A percentile compares a stretch with the other conserved stretches of the same genome.
Conservation (phyloP, 1,140 invertebrate genomes). For the Panagrolaimus sp. region DNA sequence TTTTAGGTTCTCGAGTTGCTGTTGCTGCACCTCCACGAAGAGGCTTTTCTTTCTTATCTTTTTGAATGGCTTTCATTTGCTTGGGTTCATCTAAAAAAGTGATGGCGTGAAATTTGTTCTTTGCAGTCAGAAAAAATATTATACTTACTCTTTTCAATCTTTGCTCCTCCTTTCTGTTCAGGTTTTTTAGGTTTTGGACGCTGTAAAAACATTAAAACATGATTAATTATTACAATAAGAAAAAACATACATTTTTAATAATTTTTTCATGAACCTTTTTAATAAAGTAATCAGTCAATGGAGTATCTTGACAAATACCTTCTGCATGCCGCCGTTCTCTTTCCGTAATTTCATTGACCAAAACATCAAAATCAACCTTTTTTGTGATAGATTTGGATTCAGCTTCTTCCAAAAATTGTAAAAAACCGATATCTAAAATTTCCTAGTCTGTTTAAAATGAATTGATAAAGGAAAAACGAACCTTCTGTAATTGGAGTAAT, state of each 20-base stretch:
- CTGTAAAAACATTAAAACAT: background rate
- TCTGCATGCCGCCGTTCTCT: conserved; percentile 28
- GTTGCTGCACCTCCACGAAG: too few species aligned
- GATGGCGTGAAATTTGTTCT: too few species aligned
- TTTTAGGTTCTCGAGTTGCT: too few species aligned
- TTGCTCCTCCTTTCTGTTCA: too few species aligned
- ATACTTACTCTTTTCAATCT: too few species aligned
- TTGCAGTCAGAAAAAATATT: too few species aligned
- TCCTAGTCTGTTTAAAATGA: background rate
- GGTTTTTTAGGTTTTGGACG: background rate
- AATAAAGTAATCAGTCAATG: conserved; percentile 36
- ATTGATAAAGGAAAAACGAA: too few species aligned
- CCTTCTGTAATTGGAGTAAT: conserved; percentile 14
- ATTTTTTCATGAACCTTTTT: background rate
- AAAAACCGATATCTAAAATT: conserved; percentile 41
- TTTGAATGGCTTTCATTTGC: too few species aligned
- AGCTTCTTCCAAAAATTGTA: conserved; percentile 31
- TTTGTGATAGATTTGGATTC: conserved; percentile 4
- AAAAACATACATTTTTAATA: background rate
- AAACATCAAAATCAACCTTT: conserved; percentile 36
- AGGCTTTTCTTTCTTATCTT: too few species aligned
- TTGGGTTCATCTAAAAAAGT: too few species aligned
- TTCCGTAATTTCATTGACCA: conserved; percentile 36
- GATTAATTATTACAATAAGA: background rate
- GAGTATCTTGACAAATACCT: conserved; percentile 30